Evolutionary conservation across 2,888 invertebrate species (phyloP).

Genomic region (Synergus umbraculus): DNA sequence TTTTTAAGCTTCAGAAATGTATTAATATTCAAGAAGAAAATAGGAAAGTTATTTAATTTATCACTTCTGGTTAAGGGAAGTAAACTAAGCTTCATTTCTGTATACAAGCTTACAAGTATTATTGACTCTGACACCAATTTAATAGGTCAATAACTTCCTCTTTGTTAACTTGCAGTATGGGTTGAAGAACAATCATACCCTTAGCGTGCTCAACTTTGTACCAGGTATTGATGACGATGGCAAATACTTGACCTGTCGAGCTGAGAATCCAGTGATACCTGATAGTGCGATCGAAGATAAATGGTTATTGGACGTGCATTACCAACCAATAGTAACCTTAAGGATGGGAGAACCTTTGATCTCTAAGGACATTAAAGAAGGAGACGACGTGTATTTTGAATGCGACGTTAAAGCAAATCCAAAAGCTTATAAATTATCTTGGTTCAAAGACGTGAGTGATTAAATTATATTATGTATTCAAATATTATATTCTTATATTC

Average conservation of each 20-base stretch:
- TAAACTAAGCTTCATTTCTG: not conserved
- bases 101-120: not conserved
- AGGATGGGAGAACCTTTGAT: slow-evolving; percentile 91
- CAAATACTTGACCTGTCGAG: slow-evolving; percentile 91
- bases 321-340: slow-evolving; percentile 91
- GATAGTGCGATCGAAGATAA: slow-evolving; percentile 91
- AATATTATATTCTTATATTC: not conserved
- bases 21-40: no score
- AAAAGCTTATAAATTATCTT: slow-evolving; percentile 89
- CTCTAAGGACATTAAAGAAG: slow-evolving; percentile 92
- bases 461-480: not conserved
- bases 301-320: slow-evolving; percentile 92
- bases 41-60: no score
- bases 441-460: slow-evolving; percentile 91
- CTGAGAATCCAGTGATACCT: slow-evolving; percentile 91
- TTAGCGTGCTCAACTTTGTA: slow-evolving; percentile 90
- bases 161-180: slow-evolving; percentile 83
- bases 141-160: slow-evolving; percentile 50
- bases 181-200: slow-evolving; percentile 86
- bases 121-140: not conserved
- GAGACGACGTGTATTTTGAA: slow-evolving; percentile 93
- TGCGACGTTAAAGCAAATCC: slow-evolving; percentile 92
- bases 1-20: no score
- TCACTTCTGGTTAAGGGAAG: not conserved
- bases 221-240: slow-evolving; percentile 93